phyloP scores from a whole-genome alignment of 2,113 vertebrate species.

The Nesoenas mayeri region DNA sequence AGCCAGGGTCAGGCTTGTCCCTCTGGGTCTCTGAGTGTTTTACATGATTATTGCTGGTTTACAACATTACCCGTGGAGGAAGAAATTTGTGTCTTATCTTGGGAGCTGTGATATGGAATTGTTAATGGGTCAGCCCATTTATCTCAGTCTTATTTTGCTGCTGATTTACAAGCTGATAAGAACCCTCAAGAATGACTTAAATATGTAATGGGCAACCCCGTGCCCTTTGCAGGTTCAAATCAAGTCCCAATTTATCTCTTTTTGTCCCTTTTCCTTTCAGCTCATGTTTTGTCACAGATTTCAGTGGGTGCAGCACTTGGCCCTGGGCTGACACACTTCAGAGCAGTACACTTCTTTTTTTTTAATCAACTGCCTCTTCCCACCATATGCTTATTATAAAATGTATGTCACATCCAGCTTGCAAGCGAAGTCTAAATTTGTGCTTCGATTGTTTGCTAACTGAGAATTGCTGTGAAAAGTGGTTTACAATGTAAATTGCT shows the following conservation, averaged over 20 bases:
- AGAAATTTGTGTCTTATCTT: not conserved
- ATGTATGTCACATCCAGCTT: constrained; percentile 35
- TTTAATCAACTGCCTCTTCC: not conserved
- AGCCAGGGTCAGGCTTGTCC: not conserved
- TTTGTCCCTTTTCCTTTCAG: not conserved
- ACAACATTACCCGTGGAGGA: not conserved
- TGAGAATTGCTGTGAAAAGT: constrained; percentile 6
- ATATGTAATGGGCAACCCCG: not conserved
- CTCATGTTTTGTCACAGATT: not conserved
- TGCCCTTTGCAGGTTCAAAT: not conserved
- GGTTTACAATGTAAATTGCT: not conserved
- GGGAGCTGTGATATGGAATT: not conserved
- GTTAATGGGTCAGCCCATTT: not conserved
- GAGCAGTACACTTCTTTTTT: not conserved
- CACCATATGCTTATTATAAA: not conserved
- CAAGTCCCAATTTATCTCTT: not conserved
- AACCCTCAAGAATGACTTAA: not conserved
- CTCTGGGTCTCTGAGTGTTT: not conserved
- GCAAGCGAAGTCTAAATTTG: not conserved
- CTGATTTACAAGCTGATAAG: not conserved
- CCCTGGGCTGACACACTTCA: not conserved
- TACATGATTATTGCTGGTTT: not conserved
- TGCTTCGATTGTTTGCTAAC: constrained; percentile 49
- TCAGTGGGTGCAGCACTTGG: not conserved
- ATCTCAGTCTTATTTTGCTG: not conserved